Evolutionary conservation across 2,797 vertebrate species (phyloP).

Genomic region (Gymnocypris eckloni): DNA sequence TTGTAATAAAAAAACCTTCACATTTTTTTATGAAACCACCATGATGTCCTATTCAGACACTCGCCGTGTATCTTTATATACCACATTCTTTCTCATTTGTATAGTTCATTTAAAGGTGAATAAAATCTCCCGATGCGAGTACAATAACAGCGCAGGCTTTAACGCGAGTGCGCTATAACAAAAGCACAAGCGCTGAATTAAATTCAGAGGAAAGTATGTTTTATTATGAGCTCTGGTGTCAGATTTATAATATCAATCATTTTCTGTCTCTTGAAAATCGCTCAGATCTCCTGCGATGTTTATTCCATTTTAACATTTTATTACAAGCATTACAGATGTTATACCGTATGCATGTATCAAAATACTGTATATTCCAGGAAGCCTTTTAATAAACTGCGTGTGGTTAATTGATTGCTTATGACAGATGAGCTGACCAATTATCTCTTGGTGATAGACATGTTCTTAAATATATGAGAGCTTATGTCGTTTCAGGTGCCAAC

Average conservation of each 20-base stretch:
- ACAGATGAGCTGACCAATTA: background rate
- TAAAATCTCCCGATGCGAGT: slow-evolving; percentile 6
- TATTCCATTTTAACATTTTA: slow-evolving; percentile 10
- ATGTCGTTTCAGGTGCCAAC: no score
- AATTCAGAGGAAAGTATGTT: background rate
- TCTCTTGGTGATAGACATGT: background rate
- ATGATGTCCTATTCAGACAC: background rate
- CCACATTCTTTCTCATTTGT: background rate
- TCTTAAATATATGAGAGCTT: no score
- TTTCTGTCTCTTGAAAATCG: background rate
- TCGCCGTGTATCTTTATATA: background rate
- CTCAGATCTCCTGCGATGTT: slow-evolving; percentile 2
- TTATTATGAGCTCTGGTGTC: background rate
- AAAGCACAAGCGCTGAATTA: background rate
- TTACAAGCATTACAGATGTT: background rate
- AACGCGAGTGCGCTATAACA: background rate
- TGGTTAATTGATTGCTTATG: slow-evolving; percentile 2
- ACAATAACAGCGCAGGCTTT: background rate
- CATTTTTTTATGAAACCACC: background rate
- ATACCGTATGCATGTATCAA: background rate
- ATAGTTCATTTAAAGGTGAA: slow-evolving; percentile 19
- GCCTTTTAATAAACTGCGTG: slow-evolving; percentile 3
- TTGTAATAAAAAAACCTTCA: background rate
- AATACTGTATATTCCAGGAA: background rate
- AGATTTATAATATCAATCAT: background rate